Conservation (phyloP, 2,888 invertebrate genomes). For the Drosophila robusta region DNA sequence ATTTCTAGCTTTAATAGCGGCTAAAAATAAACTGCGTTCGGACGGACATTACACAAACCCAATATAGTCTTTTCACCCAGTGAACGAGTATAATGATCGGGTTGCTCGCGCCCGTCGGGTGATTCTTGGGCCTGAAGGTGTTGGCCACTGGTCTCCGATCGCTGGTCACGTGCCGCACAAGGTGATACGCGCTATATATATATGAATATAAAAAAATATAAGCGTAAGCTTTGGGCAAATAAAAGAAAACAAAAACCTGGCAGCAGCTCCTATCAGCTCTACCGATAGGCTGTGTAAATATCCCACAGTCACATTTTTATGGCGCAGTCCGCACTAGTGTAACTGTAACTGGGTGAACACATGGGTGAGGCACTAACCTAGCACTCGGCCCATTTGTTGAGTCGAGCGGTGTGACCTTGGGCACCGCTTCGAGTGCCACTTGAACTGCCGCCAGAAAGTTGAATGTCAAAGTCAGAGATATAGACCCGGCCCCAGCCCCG, state of each 20-base stretch:
- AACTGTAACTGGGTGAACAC: conserved; percentile 54
- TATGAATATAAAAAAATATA: too few species aligned
- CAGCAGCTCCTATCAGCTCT: conserved; percentile 28
- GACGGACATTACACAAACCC: too few species aligned
- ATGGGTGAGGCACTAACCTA: conserved; percentile 51
- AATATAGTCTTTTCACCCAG: too few species aligned
- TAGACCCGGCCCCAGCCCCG: conserved; percentile 21
- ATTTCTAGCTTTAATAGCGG: too few species aligned
- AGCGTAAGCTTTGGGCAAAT: conserved; percentile 12
- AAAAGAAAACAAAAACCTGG: too few species aligned
- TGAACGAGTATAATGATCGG: conserved; percentile 21
- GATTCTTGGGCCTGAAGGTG: conserved; percentile 17
- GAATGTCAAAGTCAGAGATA: conserved; percentile 72
- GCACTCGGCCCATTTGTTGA: conserved; percentile 35
- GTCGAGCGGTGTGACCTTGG: conserved; percentile 38
- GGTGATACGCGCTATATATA: conserved; percentile 37
- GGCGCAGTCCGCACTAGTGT: conserved; percentile 31
- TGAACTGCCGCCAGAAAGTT: conserved; percentile 69
- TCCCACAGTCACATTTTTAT: conserved; percentile 17
- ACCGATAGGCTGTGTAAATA: conserved; percentile 59
- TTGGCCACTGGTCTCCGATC: conserved; percentile 20
- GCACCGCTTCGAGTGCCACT: conserved; percentile 57
- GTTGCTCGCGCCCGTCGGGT: conserved; percentile 18
- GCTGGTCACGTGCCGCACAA: conserved; percentile 59
- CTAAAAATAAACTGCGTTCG: too few species aligned